These are phyloP conservation scores for Dissostichus mawsoni DNA, from an alignment of 2,113 vertebrate species.

Conservation along the genomic window DNA sequence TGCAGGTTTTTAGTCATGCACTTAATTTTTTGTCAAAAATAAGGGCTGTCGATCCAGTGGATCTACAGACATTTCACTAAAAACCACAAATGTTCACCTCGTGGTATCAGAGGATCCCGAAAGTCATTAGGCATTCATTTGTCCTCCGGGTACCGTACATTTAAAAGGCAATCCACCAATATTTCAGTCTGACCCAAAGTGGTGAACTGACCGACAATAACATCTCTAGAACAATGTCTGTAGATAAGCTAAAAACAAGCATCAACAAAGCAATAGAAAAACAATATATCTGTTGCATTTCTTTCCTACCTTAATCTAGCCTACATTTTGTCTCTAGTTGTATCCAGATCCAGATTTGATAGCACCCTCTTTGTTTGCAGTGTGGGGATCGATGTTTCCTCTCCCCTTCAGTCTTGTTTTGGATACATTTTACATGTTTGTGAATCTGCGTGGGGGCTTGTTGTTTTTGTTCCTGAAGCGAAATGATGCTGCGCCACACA, in stretches of 20 bases:
- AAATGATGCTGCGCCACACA: slow-evolving; percentile 6
- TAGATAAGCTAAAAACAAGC: background rate
- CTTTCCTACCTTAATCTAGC: background rate
- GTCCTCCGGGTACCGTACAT: background rate
- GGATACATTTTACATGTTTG: background rate
- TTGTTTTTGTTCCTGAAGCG: slow-evolving; percentile 10
- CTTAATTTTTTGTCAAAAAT: background rate
- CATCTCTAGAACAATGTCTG: background rate
- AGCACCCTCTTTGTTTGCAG: background rate
- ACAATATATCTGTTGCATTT: background rate
- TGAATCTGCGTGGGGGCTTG: background rate
- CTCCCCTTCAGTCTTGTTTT: background rate
- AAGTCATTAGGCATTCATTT: background rate
- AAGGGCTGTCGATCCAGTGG: background rate
- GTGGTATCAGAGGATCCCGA: background rate
- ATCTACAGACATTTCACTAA: background rate
- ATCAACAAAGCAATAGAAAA: background rate
- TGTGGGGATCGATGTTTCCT: background rate
- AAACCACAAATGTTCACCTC: background rate
- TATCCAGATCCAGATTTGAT: slow-evolving; percentile 2
- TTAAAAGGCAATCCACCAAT: background rate
- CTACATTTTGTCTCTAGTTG: background rate
- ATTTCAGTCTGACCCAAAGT: background rate
- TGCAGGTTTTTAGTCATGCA: too few species aligned
- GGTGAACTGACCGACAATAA: background rate